phyloP scores from a whole-genome alignment of 1,140 invertebrate genomes.

The Drosophila biarmipes region DNA sequence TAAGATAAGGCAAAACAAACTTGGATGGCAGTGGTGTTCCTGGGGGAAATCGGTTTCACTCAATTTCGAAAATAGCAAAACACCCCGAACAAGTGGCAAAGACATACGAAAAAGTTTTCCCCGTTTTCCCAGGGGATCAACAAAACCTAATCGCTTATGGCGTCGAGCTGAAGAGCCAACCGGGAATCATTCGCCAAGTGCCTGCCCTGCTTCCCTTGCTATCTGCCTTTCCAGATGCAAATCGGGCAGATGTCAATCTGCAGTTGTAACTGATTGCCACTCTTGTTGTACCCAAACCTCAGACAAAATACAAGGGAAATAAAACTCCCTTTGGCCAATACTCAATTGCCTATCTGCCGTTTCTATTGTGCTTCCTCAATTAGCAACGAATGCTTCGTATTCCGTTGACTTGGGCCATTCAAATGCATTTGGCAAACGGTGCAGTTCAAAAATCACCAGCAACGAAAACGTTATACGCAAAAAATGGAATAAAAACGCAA shows the following conservation, averaged over 20 bases:
- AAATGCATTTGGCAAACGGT: conserved; percentile 38
- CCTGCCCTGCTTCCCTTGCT: conserved; percentile 17
- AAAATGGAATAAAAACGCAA: no score
- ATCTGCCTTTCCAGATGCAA: conserved; percentile 62
- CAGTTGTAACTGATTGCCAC: conserved; percentile 69
- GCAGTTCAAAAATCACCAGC: background rate
- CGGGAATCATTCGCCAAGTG: conserved; percentile 50
- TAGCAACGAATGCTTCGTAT: conserved; percentile 18
- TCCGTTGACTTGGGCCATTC: conserved; percentile 16
- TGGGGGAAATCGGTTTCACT: conserved; percentile 79
- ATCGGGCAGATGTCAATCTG: conserved; percentile 78
- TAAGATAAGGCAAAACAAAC: conserved; percentile 51
- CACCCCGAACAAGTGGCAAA: conserved; percentile 34
- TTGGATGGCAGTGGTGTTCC: conserved; percentile 35
- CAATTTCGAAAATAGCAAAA: conserved; percentile 68
- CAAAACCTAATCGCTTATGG: conserved; percentile 82
- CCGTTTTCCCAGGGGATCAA: conserved; percentile 66
- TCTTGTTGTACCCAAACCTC: conserved; percentile 21
- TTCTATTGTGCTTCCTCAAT: conserved; percentile 30
- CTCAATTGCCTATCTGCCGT: conserved; percentile 4
- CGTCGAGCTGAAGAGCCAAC: conserved; percentile 62
- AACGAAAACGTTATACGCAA: background rate
- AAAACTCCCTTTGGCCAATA: background rate
- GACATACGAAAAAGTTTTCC: conserved; percentile 28
- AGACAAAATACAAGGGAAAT: background rate